A percentile compares a stretch with the other conserved stretches of the same genome.
These are phyloP conservation scores for Drosophila dunni DNA, from an alignment of 1,140 invertebrate genomes.

Conservation along the genomic window DNA sequence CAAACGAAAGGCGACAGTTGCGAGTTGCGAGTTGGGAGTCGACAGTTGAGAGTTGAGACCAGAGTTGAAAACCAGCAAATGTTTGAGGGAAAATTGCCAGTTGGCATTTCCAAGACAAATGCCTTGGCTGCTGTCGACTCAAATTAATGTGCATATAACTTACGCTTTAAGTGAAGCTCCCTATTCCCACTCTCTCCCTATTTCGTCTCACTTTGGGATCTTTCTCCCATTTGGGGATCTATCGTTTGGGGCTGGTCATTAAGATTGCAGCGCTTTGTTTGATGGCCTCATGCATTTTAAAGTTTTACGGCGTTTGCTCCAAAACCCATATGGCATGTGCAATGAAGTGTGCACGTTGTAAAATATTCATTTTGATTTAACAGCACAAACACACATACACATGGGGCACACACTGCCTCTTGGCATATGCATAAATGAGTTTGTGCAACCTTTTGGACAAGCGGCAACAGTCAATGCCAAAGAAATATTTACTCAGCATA, in stretches of 20 bases:
- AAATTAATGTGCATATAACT: conserved; percentile 82
- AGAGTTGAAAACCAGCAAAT: conserved; percentile 7
- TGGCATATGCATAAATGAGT: conserved; percentile 46
- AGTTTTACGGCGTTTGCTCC: conserved; percentile 26
- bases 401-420: background rate
- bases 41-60: background rate
- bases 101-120: conserved; percentile 69
- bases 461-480: conserved; percentile 43
- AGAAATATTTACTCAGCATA: conserved; percentile 71
- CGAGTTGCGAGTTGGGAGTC: background rate
- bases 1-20: conserved; percentile 26
- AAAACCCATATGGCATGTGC: conserved; percentile 47
- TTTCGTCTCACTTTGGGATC: background rate
- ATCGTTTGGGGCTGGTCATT: conserved; percentile 31
- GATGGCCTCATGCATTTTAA: conserved; percentile 75
- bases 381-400: conserved; percentile 39
- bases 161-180: conserved; percentile 60
- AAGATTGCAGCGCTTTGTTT: conserved; percentile 73
- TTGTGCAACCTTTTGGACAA: conserved; percentile 46
- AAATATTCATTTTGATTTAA: conserved; percentile 80
- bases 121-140: conserved; percentile 68
- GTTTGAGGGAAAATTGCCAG: conserved; percentile 26
- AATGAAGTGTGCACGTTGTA: conserved; percentile 75
- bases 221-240: background rate
- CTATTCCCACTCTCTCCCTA: background rate